phyloP scores from a whole-genome alignment of 2,797 vertebrate species.

The Vireo griseus region DNA sequence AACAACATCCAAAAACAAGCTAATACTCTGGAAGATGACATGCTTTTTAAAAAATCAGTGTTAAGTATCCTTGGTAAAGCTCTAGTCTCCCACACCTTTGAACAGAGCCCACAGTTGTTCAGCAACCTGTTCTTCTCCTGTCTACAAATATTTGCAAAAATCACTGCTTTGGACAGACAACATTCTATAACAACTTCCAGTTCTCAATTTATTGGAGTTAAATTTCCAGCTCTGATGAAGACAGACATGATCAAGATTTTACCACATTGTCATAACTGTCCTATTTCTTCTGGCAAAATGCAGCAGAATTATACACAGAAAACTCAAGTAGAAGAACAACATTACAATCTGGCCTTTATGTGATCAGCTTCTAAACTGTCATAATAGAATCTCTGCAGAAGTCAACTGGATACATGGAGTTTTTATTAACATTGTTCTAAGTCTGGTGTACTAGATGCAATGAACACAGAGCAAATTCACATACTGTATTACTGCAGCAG shows the following conservation, averaged over 20 bases:
- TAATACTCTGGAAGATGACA: not conserved
- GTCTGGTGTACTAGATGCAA: not conserved
- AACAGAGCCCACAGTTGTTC: not conserved
- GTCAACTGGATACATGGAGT: not conserved
- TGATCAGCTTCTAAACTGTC: not conserved
- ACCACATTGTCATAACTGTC: not conserved
- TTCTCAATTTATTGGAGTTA: not conserved
- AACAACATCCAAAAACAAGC: not conserved
- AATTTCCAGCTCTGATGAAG: not conserved
- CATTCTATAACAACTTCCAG: not conserved
- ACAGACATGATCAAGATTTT: not conserved
- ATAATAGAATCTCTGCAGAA: not conserved
- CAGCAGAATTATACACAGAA: not conserved
- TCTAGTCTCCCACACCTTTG: not conserved
- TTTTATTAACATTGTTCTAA: not conserved
- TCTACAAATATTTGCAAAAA: not conserved
- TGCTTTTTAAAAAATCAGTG: not conserved
- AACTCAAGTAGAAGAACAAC: not conserved
- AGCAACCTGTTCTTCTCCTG: not conserved
- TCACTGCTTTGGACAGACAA: not conserved
- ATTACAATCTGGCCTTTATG: not conserved
- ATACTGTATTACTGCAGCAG: not conserved
- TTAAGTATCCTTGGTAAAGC: not conserved
- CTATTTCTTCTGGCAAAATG: not conserved
- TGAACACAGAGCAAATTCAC: not conserved